Percentiles rank a stretch among this genome's conserved stretches.
Evolutionary conservation across 2,797 vertebrate species (phyloP).

Genomic region (Clarias pachynema): DNA sequence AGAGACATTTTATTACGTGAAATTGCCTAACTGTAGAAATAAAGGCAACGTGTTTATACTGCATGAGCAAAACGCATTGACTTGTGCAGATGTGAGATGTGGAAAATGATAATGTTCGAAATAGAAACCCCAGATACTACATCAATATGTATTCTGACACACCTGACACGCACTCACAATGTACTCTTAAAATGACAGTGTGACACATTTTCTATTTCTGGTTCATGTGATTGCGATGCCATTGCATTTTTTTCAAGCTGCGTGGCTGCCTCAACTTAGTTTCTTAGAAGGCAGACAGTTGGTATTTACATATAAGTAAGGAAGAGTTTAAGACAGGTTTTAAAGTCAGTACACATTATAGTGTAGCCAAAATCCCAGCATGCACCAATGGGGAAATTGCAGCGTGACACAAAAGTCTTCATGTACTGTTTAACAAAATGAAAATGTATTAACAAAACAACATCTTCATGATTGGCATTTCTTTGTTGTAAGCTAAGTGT

Average conservation of each 20-base stretch:
- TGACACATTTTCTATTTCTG: background rate
- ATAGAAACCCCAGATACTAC: background rate
- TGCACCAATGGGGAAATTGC: background rate
- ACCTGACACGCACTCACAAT: background rate
- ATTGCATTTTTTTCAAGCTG: background rate
- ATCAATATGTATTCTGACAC: background rate
- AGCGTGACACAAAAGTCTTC: too few species aligned
- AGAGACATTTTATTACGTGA: background rate
- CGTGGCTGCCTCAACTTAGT: background rate
- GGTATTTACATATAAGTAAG: background rate
- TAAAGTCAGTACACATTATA: background rate
- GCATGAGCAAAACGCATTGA: background rate
- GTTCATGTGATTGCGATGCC: background rate
- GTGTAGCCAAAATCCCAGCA: background rate
- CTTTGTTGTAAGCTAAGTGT: too few species aligned
- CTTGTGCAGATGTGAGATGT: too few species aligned
- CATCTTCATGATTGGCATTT: too few species aligned
- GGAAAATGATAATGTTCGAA: background rate
- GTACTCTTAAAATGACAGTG: background rate
- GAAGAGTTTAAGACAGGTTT: background rate
- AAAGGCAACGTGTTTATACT: background rate
- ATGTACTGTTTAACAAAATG: too few species aligned
- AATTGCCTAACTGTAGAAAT: background rate
- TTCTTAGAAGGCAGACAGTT: background rate
- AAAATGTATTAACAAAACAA: too few species aligned